These are phyloP conservation scores for Lepidostoma basale DNA, from an alignment of 1,140 invertebrate genomes.

Conservation along the genomic window DNA sequence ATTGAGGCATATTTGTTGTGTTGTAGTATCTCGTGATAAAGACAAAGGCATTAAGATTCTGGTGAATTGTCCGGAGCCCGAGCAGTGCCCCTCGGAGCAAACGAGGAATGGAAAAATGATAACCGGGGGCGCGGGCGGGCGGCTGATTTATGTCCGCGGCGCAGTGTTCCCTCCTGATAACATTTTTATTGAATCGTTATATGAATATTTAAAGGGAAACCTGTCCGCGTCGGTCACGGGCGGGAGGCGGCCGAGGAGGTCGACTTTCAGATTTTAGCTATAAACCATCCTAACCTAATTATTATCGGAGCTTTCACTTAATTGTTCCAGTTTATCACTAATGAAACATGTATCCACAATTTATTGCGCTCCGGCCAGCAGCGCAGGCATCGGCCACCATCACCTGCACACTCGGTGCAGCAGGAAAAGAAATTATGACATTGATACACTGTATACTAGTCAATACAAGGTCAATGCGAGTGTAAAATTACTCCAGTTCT, in stretches of 20 bases:
- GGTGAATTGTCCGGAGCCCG: no score
- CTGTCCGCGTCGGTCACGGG: constrained; percentile 25
- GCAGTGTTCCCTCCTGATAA: constrained; percentile 10
- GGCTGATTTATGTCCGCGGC: background rate
- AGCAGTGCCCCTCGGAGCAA: no score
- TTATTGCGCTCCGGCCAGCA: no score
- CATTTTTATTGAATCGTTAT: constrained; percentile 26
- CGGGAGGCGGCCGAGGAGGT: constrained; percentile 20
- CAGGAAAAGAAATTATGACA: no score
- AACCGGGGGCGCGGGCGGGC: background rate
- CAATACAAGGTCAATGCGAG: no score
- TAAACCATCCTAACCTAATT: background rate
- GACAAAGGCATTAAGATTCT: no score
- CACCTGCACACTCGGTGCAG: no score
- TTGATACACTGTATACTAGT: no score
- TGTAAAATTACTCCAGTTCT: no score
- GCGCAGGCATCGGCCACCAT: no score
- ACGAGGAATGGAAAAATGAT: background rate
- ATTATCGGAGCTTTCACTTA: constrained; percentile 30
- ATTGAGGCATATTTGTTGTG: no score
- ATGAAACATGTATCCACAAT: constrained; percentile 21
- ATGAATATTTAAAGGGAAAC: constrained; percentile 34
- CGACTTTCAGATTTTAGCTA: constrained; percentile 28
- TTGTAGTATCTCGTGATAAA: no score
- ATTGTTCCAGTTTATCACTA: constrained; percentile 16